phyloP scores from a whole-genome alignment of 2,113 vertebrate genomes.

The Meriones unguiculatus region DNA sequence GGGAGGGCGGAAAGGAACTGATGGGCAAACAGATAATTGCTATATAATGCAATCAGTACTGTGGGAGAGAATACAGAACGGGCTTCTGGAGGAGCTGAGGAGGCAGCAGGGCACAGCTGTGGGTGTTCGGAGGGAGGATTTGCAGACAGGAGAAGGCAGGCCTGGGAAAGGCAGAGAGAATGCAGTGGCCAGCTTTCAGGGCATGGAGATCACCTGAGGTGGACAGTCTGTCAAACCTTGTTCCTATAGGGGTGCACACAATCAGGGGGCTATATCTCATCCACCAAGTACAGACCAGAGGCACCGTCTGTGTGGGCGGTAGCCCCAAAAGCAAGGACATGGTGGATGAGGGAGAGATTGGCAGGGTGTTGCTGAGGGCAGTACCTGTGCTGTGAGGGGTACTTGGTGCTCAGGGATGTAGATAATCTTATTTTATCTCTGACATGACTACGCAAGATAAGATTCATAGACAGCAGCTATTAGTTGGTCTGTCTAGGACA shows the following conservation, averaged over 20 bases:
- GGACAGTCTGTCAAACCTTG: neutral
- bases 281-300: neutral
- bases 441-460: neutral
- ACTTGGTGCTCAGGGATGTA: neutral
- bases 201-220: neutral
- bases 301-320: neutral
- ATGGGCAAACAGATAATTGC: conserved; percentile 57
- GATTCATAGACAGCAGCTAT: neutral
- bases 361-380: no score
- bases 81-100: neutral
- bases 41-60: neutral
- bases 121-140: neutral
- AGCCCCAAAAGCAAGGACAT: neutral
- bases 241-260: neutral
- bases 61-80: conserved; percentile 8
- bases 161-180: neutral
- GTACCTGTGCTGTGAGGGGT: neutral
- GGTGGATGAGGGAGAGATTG: neutral
- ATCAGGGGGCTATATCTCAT: neutral
- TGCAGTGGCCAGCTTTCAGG: neutral
- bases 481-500: neutral
- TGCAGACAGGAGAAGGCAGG: neutral
- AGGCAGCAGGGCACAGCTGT: neutral
- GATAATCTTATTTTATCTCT: neutral
- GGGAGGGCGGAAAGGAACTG: conserved; percentile 27